Conservation (phyloP, 1,140 invertebrate genomes). For the Diachasmimorpha longicaudata region DNA sequence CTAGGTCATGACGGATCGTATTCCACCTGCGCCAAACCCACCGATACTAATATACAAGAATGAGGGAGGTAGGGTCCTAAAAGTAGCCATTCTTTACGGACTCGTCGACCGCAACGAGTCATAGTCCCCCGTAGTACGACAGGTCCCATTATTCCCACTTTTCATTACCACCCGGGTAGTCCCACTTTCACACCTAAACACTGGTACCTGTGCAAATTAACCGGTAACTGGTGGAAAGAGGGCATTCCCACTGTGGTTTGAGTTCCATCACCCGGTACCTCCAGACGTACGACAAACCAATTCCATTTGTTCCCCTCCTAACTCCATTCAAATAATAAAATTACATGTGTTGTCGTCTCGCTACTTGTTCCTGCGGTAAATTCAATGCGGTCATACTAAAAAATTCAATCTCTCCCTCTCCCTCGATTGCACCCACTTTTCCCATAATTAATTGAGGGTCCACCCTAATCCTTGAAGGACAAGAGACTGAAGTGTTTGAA, state of each 20-base stretch:
- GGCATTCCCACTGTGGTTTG: slow-evolving; percentile 13
- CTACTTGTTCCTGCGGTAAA: too few relatives aligned
- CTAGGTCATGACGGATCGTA: slow-evolving; percentile 22
- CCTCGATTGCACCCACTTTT: too few relatives aligned
- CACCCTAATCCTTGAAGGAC: too few relatives aligned
- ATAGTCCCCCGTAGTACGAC: slow-evolving; percentile 15
- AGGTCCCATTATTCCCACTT: slow-evolving; percentile 38
- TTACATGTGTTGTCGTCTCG: not conserved
- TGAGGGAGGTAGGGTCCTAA: not conserved
- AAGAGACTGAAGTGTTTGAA: too few relatives aligned
- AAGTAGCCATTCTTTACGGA: not conserved
- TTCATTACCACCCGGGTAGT: slow-evolving; percentile 32
- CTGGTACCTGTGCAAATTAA: slow-evolving; percentile 18
- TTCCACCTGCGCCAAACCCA: not conserved
- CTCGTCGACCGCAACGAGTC: slow-evolving; percentile 22
- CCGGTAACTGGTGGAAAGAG: slow-evolving; percentile 16
- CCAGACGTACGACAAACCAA: not conserved
- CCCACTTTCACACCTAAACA: not conserved
- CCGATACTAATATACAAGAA: not conserved
- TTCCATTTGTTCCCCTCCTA: not conserved
- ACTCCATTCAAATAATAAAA: too few relatives aligned
- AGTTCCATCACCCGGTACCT: not conserved
- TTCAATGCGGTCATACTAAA: too few relatives aligned
- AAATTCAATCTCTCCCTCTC: too few relatives aligned
- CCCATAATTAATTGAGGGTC: too few relatives aligned